A percentile compares a stretch with the other conserved stretches of the same genome.
phyloP scores from a whole-genome alignment of 2,888 invertebrate species.

The Petrolisthes cinctipes region DNA sequence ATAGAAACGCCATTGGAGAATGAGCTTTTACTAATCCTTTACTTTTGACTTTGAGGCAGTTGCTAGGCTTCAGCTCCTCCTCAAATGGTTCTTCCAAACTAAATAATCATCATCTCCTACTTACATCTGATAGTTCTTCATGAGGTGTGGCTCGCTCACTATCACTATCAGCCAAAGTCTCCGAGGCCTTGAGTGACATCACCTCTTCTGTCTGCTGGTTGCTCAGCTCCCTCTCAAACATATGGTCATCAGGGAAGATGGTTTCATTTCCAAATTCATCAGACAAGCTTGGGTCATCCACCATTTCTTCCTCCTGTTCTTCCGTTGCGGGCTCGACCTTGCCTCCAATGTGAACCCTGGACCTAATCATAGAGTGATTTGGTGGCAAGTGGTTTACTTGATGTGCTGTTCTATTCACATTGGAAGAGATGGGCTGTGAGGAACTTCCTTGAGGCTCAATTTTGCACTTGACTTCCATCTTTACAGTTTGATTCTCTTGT shows the following conservation, averaged over 20 bases:
- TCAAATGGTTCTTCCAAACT: too few relatives aligned
- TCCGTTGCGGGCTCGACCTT: constrained; percentile 31
- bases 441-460: constrained; percentile 31
- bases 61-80: too few relatives aligned
- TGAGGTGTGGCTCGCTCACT: constrained; percentile 61
- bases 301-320: constrained; percentile 55
- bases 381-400: constrained; percentile 7
- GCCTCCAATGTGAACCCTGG: neutral
- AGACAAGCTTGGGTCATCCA: constrained; percentile 59
- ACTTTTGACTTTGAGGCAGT: too few relatives aligned
- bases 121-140: constrained; percentile 59
- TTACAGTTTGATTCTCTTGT: constrained; percentile 12
- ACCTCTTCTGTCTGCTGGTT: constrained; percentile 60
- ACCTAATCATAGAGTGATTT: constrained; percentile 11
- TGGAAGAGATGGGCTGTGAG: constrained; percentile 15
- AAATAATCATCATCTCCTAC: neutral
- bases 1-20: too few relatives aligned
- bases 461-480: constrained; percentile 51
- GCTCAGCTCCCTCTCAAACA: constrained; percentile 53
- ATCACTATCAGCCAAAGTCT: constrained; percentile 65
- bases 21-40: too few relatives aligned
- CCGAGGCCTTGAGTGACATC: constrained; percentile 64
- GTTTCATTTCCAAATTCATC: constrained; percentile 39
- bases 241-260: constrained; percentile 55
- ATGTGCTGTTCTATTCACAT: neutral